Evolutionary conservation across 1,140 invertebrate genomes (phyloP), one percentile per base, ranked within the genome.

Genomic region (Macrobrachium rosenbergii): DNA sequence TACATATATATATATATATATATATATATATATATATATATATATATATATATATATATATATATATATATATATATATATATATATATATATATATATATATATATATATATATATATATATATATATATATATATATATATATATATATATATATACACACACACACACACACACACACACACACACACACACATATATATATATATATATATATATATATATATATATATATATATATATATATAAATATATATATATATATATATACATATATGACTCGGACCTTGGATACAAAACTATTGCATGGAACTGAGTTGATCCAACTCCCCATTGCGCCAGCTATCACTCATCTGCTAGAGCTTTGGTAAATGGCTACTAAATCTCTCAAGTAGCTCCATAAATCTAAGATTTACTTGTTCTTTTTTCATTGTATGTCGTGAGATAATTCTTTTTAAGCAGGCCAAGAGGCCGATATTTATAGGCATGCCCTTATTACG

Each of bases 1-100:
- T n/a, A 69, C 19, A 69, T n/a, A n/a, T n/a, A 69, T n/a, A 69
- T n/a, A 69, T n/a, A 69, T n/a, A 69, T n/a, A 69, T 2, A 69
- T n/a, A 69, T n/a, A 69, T n/a, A 69, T n/a, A 69, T 69, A 69
- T 69, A 69, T 69, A 69, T 69, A 69, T 69, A 69, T 69, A 69
- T 69, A 69, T 69, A 69, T 69, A 69, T 69, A 69, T 69, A 69
- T n/a, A 69, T 69, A 69, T 69, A 69, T 69, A 69, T 69, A 69
- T 69, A 69, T 69, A 69, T 69, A 69, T n/a, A 69, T 69, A 69
- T 69, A 69, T 69, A 69, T 69, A 69, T 69, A 69, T 69, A 69
- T 69, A 69, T 69, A 69, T 23, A 23, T 21, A 69, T 37, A 69
- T 37, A 69, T 21, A 69, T 69, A 69, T 21, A 69, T 69, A 69